Evolutionary conservation across 2,888 invertebrate genomes (phyloP), one percentile per base, ranked within the genome.

Genomic region (Latrodectus hesperus): DNA sequence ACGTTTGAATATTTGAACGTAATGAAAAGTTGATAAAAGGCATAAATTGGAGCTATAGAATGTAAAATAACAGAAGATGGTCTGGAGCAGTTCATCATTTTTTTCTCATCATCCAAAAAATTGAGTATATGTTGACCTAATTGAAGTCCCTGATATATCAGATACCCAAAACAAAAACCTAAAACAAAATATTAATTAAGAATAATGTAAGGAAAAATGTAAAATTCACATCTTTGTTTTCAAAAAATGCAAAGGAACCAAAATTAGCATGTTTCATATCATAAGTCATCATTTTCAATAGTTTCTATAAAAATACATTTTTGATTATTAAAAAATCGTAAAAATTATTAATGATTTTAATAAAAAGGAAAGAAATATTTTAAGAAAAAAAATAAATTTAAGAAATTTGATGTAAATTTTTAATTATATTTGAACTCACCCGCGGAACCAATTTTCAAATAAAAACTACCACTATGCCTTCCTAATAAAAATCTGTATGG

Each of bases 1-100:
- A 96, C 96, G 92, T 96, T 96, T 6, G 96, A 95, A 92, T 96
- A 96, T 92, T 96, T 96, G 92, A 96, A 96, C 90, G 96, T 94
- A 91, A 96, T 96, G 92, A 95, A 96, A 1, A 96, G 93, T 90
- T 96, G 95, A 72, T 95, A 92, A 91, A 96, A 95, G 65, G 96
- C 95, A 92, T 96, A 96, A 26, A 94, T 91, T 0, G 96, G 95
- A 90, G 95, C 95, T 78, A 95, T 91, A n/a, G 96, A 92, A 89
- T 96, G 95, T 55, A 95, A 92, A 6, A 94, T 92, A 3, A 95
- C 93, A n/a, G 85, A 84, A 6, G 89, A 79, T 3, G 78, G n/a
- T 14, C 84, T 77, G 75, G 94, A 94, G 92, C 96, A 96, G 80
- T 94, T 92, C 77, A 94, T 93, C 89, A 94, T 94, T 1, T 94